Evolutionary conservation across 2,888 invertebrate genomes (phyloP), one percentile per base, ranked within the genome.

Genomic region (Drosophila quinaria): DNA sequence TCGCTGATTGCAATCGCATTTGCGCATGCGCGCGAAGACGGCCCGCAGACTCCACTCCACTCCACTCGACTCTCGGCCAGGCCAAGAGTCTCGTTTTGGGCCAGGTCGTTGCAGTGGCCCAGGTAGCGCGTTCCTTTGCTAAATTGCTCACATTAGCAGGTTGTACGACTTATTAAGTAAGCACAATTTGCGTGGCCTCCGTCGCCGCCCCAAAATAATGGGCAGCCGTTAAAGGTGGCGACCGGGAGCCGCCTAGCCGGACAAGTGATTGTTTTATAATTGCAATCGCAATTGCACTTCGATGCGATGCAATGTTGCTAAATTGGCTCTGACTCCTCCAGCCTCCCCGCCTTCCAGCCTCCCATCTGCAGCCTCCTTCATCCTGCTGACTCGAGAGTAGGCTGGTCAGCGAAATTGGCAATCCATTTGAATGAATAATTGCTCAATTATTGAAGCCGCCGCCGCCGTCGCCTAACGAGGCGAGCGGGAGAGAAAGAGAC

Each of bases 91-190:
- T 29, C 29, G 29, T 29, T 29, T 8, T 29, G 11, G 73, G 61
- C 64, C 55, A 46, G 31, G 37, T 35, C 74, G 50, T 49, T 11
- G 41, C 44, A 29, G 39, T 35, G 19, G 80, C 64, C 72, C 54
- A 69, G 63, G 56, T 62, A 81, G 75, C 78, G 80, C 85, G 88
- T 76, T 84, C 84, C 90, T 90, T 91, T 91, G 90, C 90, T 91
- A 91, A 91, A 91, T 91, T 90, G 91, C 81, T 84, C 90, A 89
- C 91, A 91, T 91, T 91, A 91, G 90, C 91, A 91, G 91, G 90
- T 91, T 91, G 91, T 91, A 87, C 91, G 90, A 89, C 91, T 91
- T 91, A 91, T 91, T 91, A 91, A 91, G 91, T 90, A 91, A 91
- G 91, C 91, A 91, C 91, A 91, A 91, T 91, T 91, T 91, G 91